These are phyloP conservation scores for Aspidapion aeneum DNA, from an alignment of 2,888 invertebrate genomes.

Conservation along the genomic window DNA sequence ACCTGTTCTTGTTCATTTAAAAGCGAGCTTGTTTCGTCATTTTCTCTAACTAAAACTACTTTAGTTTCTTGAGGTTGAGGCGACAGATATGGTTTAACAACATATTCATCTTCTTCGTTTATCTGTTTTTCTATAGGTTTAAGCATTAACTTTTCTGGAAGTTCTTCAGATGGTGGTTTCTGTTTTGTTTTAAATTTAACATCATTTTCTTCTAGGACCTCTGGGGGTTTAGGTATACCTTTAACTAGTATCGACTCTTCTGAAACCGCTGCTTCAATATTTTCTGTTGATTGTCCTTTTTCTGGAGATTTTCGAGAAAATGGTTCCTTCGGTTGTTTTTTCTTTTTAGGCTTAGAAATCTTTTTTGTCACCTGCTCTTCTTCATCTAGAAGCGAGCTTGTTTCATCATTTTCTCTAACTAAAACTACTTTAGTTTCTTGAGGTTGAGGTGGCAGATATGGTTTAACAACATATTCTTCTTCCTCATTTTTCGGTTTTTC, in stretches of 20 bases:
- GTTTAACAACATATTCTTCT: slow-evolving; percentile 17
- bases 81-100: slow-evolving; percentile 17
- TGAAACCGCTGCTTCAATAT: slow-evolving; percentile 36
- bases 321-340: slow-evolving; percentile 30
- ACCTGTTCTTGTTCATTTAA: no score
- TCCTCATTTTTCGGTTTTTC: slow-evolving; percentile 28
- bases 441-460: slow-evolving; percentile 12
- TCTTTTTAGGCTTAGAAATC: background rate
- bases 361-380: background rate
- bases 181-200: slow-evolving; percentile 29
- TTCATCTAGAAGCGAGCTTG: no score
- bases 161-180: slow-evolving; percentile 32
- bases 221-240: slow-evolving; percentile 38
- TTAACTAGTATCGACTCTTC: slow-evolving; percentile 27
- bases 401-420: slow-evolving; percentile 18
- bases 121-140: slow-evolving; percentile 36
- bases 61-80: slow-evolving; percentile 15
- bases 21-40: slow-evolving; percentile 20
- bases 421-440: slow-evolving; percentile 16
- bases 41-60: slow-evolving; percentile 14
- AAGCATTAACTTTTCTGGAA: slow-evolving; percentile 35
- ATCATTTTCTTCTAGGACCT: slow-evolving; percentile 35
- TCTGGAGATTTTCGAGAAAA: slow-evolving; percentile 29
- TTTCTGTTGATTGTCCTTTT: slow-evolving; percentile 28
- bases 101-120: slow-evolving; percentile 19